Percentiles rank a stretch among this genome's conserved stretches.
These are phyloP conservation scores for Lypha dubia DNA, from an alignment of 2,888 invertebrate species.

Conservation along the genomic window DNA sequence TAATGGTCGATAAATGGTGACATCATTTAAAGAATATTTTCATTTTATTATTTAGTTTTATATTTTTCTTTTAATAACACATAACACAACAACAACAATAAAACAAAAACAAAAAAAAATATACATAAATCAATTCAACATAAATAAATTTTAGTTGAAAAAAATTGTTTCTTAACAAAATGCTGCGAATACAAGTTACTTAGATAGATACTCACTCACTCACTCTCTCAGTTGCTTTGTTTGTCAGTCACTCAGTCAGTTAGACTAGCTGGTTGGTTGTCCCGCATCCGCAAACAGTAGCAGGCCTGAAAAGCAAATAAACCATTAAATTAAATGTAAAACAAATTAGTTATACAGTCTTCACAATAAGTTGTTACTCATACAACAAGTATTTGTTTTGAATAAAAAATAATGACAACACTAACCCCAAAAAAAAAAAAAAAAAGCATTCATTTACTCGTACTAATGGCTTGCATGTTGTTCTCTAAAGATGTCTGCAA, in stretches of 20 bases:
- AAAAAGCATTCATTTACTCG: too few species aligned
- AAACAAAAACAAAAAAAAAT: slow-evolving; percentile 38
- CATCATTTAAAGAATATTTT: slow-evolving; percentile 61
- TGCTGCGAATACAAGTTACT: slow-evolving; percentile 24
- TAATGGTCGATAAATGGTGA: slow-evolving; percentile 45
- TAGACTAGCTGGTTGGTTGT: too few species aligned
- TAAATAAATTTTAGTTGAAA: slow-evolving; percentile 56
- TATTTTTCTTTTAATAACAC: slow-evolving; percentile 29
- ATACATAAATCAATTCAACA: slow-evolving; percentile 66
- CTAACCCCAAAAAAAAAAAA: slow-evolving; percentile 24
- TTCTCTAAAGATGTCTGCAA: slow-evolving; percentile 44
- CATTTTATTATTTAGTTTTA: slow-evolving; percentile 38
- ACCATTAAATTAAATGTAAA: slow-evolving; percentile 63
- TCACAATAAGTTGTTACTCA: slow-evolving; percentile 39
- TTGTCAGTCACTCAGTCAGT: background rate
- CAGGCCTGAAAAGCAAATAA: slow-evolving; percentile 44
- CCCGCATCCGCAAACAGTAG: background rate
- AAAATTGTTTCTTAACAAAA: slow-evolving; percentile 40
- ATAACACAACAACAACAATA: slow-evolving; percentile 46
- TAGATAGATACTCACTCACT: background rate
- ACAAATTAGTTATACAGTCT: slow-evolving; percentile 55
- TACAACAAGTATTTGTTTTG: slow-evolving; percentile 8
- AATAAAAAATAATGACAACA: slow-evolving; percentile 42
- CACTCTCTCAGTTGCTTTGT: too few species aligned
- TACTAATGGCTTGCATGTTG: slow-evolving; percentile 39